Percentiles rank a stretch among this genome's conserved stretches.
These are phyloP conservation scores for Chaetodon trifasciatus DNA, from an alignment of 2,797 vertebrate genomes.

Conservation along the genomic window DNA sequence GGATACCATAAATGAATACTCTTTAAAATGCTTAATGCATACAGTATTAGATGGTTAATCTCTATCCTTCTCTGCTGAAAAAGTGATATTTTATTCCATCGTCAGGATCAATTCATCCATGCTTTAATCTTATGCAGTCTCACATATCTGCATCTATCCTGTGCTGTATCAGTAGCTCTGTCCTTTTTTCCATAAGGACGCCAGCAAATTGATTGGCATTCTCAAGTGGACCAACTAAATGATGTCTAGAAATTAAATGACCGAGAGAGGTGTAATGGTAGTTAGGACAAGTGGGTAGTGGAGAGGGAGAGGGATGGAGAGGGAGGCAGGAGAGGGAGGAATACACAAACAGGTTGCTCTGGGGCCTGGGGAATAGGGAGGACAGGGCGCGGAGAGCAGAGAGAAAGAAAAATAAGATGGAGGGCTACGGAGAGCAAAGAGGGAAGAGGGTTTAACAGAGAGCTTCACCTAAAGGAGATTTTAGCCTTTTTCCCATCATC, in stretches of 20 bases:
- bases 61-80: constrained; percentile 12
- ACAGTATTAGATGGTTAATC: background rate
- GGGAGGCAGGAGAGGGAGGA: constrained; percentile 72
- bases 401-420: constrained; percentile 72
- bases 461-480: constrained; percentile 43
- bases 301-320: constrained; percentile 28
- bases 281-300: constrained; percentile 61
- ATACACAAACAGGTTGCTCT: constrained; percentile 83
- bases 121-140: constrained; percentile 30
- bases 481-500: constrained; percentile 12
- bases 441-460: constrained; percentile 43
- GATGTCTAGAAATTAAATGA: constrained; percentile 69
- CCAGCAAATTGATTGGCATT: constrained; percentile 66
- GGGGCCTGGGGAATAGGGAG: constrained; percentile 75
- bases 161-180: background rate
- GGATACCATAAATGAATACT: background rate
- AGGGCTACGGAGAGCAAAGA: constrained; percentile 52
- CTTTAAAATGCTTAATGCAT: constrained; percentile 14
- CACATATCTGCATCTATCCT: constrained; percentile 27
- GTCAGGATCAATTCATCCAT: background rate
- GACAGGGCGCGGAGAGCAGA: constrained; percentile 33
- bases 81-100: constrained; percentile 18
- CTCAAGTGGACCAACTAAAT: constrained; percentile 64
- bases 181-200: constrained; percentile 41
- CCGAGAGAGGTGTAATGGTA: constrained; percentile 60